These are phyloP conservation scores for Drosophila ustulata DNA, from an alignment of 2,888 invertebrate genomes.

Conservation along the genomic window DNA sequence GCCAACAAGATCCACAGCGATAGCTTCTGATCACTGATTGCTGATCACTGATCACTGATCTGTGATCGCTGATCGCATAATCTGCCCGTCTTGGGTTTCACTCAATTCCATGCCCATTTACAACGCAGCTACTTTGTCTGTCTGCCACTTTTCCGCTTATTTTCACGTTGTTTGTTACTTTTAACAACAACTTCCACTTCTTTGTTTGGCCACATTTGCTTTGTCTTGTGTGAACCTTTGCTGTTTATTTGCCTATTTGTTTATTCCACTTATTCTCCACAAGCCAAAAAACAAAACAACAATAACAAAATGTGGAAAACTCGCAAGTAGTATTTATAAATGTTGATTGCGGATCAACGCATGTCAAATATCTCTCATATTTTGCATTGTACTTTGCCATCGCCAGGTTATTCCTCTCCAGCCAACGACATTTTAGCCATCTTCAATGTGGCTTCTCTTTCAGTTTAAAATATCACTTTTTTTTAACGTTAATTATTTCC, in stretches of 20 bases:
- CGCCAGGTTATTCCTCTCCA: slow-evolving; percentile 32
- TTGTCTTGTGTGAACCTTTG: slow-evolving; percentile 61
- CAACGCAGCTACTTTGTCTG: background rate
- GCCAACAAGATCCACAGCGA: slow-evolving; percentile 7
- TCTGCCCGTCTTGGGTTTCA: slow-evolving; percentile 20
- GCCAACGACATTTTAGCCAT: too few relatives aligned
- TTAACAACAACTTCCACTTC: slow-evolving; percentile 66
- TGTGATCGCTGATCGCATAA: background rate
- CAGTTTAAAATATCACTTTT: too few relatives aligned
- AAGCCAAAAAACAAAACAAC: slow-evolving; percentile 2
- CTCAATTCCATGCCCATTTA: slow-evolving; percentile 30
- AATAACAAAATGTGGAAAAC: slow-evolving; percentile 1
- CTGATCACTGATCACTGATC: slow-evolving; percentile 11
- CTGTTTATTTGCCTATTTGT: slow-evolving; percentile 30
- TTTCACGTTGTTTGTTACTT: slow-evolving; percentile 38
- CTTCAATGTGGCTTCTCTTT: too few relatives aligned
- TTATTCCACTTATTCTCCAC: slow-evolving; percentile 27
- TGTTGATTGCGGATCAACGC: slow-evolving; percentile 42
- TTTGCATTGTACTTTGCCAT: slow-evolving; percentile 23
- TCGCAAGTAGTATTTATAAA: slow-evolving; percentile 26
- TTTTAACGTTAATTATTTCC: too few relatives aligned
- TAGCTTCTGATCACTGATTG: slow-evolving; percentile 21
- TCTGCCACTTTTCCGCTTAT: slow-evolving; percentile 35
- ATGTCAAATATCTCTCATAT: slow-evolving; percentile 47
- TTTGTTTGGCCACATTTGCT: slow-evolving; percentile 61